These are phyloP conservation scores for Pharmacophagus antenor DNA, from an alignment of 2,888 invertebrate genomes.

Conservation along the genomic window DNA sequence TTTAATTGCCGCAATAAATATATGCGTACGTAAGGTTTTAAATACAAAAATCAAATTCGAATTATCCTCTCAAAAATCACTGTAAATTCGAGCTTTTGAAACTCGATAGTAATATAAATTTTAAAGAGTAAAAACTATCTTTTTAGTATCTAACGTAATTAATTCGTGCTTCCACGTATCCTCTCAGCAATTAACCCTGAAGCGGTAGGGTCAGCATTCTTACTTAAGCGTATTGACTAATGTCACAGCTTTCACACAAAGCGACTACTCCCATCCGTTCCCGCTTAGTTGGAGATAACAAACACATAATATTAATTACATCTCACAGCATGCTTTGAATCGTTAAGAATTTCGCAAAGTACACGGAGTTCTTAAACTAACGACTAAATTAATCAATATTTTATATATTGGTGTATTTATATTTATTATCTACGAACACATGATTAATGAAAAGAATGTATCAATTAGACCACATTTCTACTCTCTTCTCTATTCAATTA, in stretches of 20 bases:
- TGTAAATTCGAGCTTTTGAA: not conserved
- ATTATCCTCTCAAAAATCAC: not conserved
- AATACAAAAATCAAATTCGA: not conserved
- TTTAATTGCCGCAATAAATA: too few species aligned
- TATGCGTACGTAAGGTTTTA: too few species aligned
- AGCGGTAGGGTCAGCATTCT: constrained; percentile 18
- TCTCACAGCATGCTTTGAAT: not conserved
- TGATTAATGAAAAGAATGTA: too few species aligned
- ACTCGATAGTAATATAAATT: not conserved
- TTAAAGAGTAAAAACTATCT: not conserved
- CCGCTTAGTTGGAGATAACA: constrained; percentile 10
- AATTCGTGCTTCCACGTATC: constrained; percentile 12
- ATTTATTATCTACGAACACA: too few species aligned
- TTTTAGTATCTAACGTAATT: not conserved
- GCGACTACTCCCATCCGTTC: constrained; percentile 8
- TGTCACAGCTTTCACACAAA: constrained; percentile 23
- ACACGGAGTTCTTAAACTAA: too few species aligned
- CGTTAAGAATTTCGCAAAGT: too few species aligned
- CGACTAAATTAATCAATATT: too few species aligned
- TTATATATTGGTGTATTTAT: too few species aligned
- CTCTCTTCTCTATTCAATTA: too few species aligned
- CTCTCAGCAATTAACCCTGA: constrained; percentile 17
- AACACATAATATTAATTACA: not conserved
- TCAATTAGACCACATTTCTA: too few species aligned
- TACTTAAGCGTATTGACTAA: constrained; percentile 20